Conservation (phyloP, 2,113 vertebrate species). For the Rousettus leschenaultii region DNA sequence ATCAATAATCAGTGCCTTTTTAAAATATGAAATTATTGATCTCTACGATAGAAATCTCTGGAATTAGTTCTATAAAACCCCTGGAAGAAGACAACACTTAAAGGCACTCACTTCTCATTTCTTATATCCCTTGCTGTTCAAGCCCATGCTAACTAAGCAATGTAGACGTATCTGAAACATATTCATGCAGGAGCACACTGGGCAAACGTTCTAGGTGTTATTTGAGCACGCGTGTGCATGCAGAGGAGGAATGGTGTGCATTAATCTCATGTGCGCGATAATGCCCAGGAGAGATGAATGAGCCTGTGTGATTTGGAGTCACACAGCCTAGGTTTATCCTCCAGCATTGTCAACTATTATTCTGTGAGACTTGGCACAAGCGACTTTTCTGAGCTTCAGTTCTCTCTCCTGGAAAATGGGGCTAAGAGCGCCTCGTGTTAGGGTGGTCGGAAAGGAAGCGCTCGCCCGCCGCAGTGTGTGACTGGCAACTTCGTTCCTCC, state of each 20-base stretch:
- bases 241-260: neutral
- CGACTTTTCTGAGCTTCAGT: neutral
- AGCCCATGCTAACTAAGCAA: neutral
- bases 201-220: neutral
- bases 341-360: neutral
- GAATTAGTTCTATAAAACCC: neutral
- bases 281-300: neutral
- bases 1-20: neutral
- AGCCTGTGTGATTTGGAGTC: neutral
- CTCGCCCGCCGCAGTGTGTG: fast-evolving
- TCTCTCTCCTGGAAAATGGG: neutral
- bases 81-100: neutral
- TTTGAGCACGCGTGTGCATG: fast-evolving
- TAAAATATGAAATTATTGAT: neutral
- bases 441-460: neutral
- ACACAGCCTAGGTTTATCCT: neutral
- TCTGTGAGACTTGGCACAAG: neutral
- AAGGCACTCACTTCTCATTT: neutral
- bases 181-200: fast-evolving
- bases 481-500: fast-evolving
- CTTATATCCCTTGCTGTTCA: neutral
- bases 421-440: fast-evolving
- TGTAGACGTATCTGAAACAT: neutral
- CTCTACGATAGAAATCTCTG: neutral
- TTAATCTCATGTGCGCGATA: neutral